Evolutionary conservation across 1,140 invertebrate genomes (phyloP).

Genomic region (Brachionus calyciflorus): DNA sequence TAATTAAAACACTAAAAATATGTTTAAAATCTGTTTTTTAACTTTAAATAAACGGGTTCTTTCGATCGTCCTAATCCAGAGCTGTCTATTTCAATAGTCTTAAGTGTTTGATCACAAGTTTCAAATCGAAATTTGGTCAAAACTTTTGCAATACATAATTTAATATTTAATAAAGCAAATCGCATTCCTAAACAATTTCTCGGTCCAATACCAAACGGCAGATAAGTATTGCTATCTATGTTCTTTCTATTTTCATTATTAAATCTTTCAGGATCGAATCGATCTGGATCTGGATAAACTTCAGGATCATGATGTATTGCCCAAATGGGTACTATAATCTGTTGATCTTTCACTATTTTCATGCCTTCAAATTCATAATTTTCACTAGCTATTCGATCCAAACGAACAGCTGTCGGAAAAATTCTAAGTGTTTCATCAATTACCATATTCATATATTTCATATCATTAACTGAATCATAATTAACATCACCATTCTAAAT

Average conservation of each 20-base stretch:
- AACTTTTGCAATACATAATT: conserved; percentile 63
- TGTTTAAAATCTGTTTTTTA: background rate
- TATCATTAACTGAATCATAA: conserved; percentile 64
- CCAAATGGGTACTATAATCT: conserved; percentile 66
- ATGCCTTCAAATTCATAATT: conserved; percentile 54
- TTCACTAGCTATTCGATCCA: conserved; percentile 49
- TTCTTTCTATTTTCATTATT: conserved; percentile 49
- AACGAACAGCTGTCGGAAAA: conserved; percentile 49
- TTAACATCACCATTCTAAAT: conserved; percentile 59
- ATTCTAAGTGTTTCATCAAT: conserved; percentile 52
- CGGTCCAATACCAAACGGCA: conserved; percentile 65
- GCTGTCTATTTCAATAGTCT: conserved; percentile 46
- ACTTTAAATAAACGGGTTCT: background rate
- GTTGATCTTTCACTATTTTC: conserved; percentile 62
- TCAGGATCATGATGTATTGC: conserved; percentile 67
- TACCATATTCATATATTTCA: conserved; percentile 64
- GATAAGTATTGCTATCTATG: conserved; percentile 55
- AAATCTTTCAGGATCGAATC: conserved; percentile 67
- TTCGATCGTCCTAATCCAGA: background rate
- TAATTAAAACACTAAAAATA: too few species aligned
- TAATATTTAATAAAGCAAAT: conserved; percentile 69
- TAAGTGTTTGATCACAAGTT: conserved; percentile 50
- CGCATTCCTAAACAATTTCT: conserved; percentile 66
- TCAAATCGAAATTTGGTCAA: conserved; percentile 53
- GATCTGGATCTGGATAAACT: conserved; percentile 65